Evolutionary conservation across 2,113 vertebrate genomes (phyloP).

Genomic region (Sylvietta virens): DNA sequence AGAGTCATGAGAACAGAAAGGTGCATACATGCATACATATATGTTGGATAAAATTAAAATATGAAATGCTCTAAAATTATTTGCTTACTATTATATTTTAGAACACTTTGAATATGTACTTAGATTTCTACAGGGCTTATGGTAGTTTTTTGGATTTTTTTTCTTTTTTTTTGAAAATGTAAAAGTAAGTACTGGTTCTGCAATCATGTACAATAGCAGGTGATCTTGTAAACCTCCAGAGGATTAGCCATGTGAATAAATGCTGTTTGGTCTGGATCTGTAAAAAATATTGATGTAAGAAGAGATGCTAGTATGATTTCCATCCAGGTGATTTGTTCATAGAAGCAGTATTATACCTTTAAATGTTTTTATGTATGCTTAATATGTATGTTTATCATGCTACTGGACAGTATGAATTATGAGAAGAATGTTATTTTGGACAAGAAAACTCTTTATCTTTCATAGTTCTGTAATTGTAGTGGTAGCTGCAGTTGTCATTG

Average conservation of each 20-base stretch:
- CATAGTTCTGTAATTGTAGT: neutral
- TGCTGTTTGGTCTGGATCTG: neutral
- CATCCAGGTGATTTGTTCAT: neutral
- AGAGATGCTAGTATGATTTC: neutral
- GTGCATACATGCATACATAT: neutral
- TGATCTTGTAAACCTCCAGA: neutral
- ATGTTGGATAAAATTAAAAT: neutral
- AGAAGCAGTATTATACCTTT: neutral
- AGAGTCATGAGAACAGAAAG: neutral
- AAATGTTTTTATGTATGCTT: neutral
- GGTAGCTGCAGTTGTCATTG: neutral
- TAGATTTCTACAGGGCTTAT: neutral
- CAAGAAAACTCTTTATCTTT: neutral
- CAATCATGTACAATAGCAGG: neutral
- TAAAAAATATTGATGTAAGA: neutral
- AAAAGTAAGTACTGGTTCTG: neutral
- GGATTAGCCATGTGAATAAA: neutral
- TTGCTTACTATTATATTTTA: neutral
- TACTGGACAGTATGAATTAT: neutral
- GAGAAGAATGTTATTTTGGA: neutral
- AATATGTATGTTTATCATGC: neutral
- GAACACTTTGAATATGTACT: neutral
- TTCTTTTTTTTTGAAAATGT: neutral
- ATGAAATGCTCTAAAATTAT: neutral
- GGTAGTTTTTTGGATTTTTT: neutral